phyloP scores from a whole-genome alignment of 2,888 invertebrate species.

The Schizotus pectinicornis region DNA sequence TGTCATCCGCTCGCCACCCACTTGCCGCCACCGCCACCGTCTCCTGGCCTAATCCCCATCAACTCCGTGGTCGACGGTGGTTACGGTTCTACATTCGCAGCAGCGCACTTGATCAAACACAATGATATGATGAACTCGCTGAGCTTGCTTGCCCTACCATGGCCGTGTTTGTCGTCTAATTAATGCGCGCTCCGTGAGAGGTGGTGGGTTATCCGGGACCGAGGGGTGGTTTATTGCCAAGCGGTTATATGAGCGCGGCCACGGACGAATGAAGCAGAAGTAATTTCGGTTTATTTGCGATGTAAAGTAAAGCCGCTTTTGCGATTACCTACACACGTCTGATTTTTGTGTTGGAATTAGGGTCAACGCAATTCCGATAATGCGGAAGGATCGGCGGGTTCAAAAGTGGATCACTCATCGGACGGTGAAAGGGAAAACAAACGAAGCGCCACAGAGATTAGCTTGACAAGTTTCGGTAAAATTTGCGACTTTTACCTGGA shows the following conservation, averaged over 20 bases:
- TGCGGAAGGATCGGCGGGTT: too few relatives aligned
- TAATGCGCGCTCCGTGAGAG: slow-evolving; percentile 12
- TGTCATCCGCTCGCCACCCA: slow-evolving; percentile 32
- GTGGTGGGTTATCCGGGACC: slow-evolving; percentile 1
- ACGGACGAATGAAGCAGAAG: slow-evolving; percentile 15
- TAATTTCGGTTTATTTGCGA: slow-evolving; percentile 10
- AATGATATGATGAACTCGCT: slow-evolving; percentile 34
- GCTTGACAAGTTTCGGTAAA: too few relatives aligned
- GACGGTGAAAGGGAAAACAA: too few relatives aligned
- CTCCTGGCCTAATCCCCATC: slow-evolving; percentile 34
- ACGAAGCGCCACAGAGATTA: too few relatives aligned
- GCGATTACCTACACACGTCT: too few relatives aligned
- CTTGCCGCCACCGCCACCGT: slow-evolving; percentile 10
- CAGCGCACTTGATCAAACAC: slow-evolving; percentile 36
- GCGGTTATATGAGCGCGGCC: slow-evolving; percentile 2
- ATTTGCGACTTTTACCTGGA: too few relatives aligned
- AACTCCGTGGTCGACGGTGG: slow-evolving; percentile 36
- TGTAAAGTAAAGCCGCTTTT: too few relatives aligned
- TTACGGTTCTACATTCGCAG: slow-evolving; percentile 32
- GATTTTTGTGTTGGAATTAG: too few relatives aligned
- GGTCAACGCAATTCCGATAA: too few relatives aligned
- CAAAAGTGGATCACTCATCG: too few relatives aligned
- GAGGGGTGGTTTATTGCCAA: neutral
- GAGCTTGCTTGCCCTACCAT: slow-evolving; percentile 21
- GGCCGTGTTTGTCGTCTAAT: slow-evolving; percentile 28